Evolutionary conservation across 2,888 invertebrate species (phyloP).

Genomic region (Mimas tiliae): DNA sequence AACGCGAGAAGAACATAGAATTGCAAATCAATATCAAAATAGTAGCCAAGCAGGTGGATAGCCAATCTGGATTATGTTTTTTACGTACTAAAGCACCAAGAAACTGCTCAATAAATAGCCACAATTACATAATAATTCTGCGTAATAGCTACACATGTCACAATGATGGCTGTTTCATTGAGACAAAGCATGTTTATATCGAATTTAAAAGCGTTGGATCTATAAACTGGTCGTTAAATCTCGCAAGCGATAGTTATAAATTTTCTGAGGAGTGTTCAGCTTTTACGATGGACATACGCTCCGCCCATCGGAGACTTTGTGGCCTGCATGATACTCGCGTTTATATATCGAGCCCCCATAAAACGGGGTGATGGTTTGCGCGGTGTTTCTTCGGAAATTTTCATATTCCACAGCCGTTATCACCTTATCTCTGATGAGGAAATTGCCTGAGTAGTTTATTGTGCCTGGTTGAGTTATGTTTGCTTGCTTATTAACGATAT

Average conservation of each 20-base stretch:
- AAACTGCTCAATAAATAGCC: conserved; percentile 43
- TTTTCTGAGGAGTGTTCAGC: conserved; percentile 69
- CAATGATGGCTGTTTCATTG: conserved; percentile 61
- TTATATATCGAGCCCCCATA: conserved; percentile 68
- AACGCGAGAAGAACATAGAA: conserved; percentile 7
- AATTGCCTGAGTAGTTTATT: background rate
- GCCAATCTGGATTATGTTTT: conserved; percentile 24
- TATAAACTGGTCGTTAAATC: conserved; percentile 83
- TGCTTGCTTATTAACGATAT: background rate
- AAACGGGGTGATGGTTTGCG: conserved; percentile 50
- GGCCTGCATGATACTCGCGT: conserved; percentile 62
- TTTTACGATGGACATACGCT: conserved; percentile 75
- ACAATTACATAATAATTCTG: conserved; percentile 53
- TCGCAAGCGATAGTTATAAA: conserved; percentile 79
- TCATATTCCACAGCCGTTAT: conserved; percentile 20
- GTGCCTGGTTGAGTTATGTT: background rate
- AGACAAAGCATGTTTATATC: conserved; percentile 75
- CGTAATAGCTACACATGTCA: conserved; percentile 59
- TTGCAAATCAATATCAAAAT: conserved; percentile 7
- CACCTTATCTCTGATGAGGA: conserved; percentile 3
- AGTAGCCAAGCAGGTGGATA: conserved; percentile 26
- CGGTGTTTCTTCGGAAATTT: conserved; percentile 26
- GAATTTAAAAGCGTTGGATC: conserved; percentile 77
- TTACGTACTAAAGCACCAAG: conserved; percentile 16
- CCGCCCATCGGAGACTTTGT: conserved; percentile 78